phyloP scores from a whole-genome alignment of 2,113 vertebrate genomes.

The Pogonocichla stellata region DNA sequence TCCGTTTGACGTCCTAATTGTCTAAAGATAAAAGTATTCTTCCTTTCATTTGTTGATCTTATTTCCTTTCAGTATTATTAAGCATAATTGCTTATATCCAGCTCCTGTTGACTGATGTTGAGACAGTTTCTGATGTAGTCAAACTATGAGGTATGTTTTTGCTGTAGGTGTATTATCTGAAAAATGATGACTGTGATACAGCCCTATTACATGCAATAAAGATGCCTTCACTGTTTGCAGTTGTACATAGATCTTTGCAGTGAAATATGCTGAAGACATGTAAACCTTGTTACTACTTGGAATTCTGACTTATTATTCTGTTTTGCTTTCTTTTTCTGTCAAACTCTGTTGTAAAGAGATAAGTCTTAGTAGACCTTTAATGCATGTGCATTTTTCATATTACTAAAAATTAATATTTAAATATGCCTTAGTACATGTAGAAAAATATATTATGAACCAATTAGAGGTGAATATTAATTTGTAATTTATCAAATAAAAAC shows the following conservation, averaged over 20 bases:
- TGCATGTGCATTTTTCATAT: neutral
- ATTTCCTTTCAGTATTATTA: neutral
- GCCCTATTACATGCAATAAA: neutral
- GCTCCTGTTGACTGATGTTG: neutral
- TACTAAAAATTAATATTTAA: neutral
- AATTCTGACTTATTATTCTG: neutral
- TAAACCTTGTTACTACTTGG: neutral
- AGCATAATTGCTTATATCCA: neutral
- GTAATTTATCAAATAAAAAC: neutral
- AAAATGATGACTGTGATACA: neutral
- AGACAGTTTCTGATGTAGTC: neutral
- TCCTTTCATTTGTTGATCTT: neutral
- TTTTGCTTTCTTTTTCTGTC: neutral
- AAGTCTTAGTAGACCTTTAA: neutral
- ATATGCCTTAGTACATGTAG: neutral
- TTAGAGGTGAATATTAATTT: neutral
- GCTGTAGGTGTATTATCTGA: neutral
- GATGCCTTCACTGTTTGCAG: neutral
- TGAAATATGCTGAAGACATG: neutral
- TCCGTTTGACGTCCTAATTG: neutral
- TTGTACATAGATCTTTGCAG: neutral
- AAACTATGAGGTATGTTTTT: neutral
- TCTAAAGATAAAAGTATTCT: neutral
- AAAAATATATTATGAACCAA: neutral
- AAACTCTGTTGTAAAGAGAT: neutral